These are phyloP conservation scores for Monopterus albus DNA, from an alignment of 2,113 vertebrate genomes.

Conservation along the genomic window DNA sequence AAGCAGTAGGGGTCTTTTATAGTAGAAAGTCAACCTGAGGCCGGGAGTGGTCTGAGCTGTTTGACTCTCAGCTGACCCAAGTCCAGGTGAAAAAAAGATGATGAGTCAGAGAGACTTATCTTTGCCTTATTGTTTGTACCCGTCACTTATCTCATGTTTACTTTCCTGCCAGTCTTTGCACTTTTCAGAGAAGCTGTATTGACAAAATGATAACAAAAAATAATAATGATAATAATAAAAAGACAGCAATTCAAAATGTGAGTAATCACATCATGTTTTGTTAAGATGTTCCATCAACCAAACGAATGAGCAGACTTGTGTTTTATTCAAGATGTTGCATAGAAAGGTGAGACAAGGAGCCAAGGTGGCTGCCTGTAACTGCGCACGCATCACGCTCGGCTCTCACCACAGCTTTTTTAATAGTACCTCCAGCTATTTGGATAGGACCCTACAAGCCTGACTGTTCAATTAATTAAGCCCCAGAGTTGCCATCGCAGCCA, in stretches of 20 bases:
- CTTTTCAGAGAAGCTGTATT: not conserved
- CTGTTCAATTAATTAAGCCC: constrained; percentile 65
- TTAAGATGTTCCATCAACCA: not conserved
- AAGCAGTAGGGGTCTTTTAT: constrained; percentile 59
- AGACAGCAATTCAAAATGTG: not conserved
- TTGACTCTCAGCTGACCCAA: constrained; percentile 44
- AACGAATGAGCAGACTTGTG: not conserved
- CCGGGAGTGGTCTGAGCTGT: no score
- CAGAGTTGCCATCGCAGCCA: constrained; percentile 68
- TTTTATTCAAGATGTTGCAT: not conserved
- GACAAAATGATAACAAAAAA: not conserved
- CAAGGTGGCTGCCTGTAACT: not conserved
- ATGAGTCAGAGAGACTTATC: constrained; percentile 32
- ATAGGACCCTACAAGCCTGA: constrained; percentile 53
- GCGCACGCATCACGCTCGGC: not conserved
- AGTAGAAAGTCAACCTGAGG: constrained; percentile 64
- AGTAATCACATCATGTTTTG: not conserved
- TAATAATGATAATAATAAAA: not conserved
- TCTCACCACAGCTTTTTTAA: constrained; percentile 44
- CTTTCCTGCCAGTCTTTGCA: not conserved
- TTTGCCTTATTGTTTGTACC: not conserved
- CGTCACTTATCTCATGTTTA: not conserved
- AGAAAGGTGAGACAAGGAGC: constrained; percentile 11
- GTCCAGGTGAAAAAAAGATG: constrained; percentile 13
- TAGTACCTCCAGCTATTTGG: constrained; percentile 53